These are phyloP conservation scores for Drosophila paranaensis DNA, from an alignment of 2,888 invertebrate species.

Conservation along the genomic window DNA sequence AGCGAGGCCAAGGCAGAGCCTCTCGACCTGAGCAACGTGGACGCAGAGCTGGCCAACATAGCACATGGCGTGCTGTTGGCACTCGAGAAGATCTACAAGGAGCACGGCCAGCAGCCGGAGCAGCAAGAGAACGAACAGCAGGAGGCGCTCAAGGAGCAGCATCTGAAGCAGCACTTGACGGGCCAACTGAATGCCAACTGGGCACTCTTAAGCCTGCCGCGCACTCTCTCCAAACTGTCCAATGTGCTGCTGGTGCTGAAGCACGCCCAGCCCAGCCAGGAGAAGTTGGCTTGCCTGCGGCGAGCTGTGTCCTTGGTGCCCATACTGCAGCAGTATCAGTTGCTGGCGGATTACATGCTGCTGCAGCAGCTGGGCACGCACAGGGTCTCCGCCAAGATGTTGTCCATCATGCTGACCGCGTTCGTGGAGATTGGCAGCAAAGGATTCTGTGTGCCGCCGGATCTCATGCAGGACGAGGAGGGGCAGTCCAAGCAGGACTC, in stretches of 20 bases:
- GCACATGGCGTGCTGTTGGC: slow-evolving; percentile 86
- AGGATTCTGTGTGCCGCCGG: slow-evolving; percentile 97
- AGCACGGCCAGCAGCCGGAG: slow-evolving; percentile 73
- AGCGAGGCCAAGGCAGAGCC: background rate
- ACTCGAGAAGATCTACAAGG: slow-evolving; percentile 87
- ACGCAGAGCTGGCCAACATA: slow-evolving; percentile 85
- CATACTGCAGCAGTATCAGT: slow-evolving; percentile 90
- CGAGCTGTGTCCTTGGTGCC: slow-evolving; percentile 85
- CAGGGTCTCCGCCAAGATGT: slow-evolving; percentile 92
- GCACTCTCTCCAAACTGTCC: slow-evolving; percentile 83
- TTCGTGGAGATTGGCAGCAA: slow-evolving; percentile 93
- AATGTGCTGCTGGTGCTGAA: slow-evolving; percentile 85
- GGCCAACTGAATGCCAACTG: slow-evolving; percentile 88
- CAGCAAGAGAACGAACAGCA: slow-evolving; percentile 32
- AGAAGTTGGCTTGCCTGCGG: slow-evolving; percentile 63
- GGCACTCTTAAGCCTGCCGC: slow-evolving; percentile 86
- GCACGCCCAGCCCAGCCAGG: slow-evolving; percentile 82
- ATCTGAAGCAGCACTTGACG: slow-evolving; percentile 88
- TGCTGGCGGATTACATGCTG: slow-evolving; percentile 91
- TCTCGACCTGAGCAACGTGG: slow-evolving; percentile 71
- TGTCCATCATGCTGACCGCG: slow-evolving; percentile 92
- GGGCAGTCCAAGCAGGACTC: slow-evolving; percentile 86
- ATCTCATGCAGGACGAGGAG: slow-evolving; percentile 90
- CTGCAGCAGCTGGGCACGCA: slow-evolving; percentile 92
- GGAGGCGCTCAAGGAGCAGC: slow-evolving; percentile 85